Evolutionary conservation across 2,888 invertebrate species (phyloP).

Genomic region (Drosophila kambysellisi): DNA sequence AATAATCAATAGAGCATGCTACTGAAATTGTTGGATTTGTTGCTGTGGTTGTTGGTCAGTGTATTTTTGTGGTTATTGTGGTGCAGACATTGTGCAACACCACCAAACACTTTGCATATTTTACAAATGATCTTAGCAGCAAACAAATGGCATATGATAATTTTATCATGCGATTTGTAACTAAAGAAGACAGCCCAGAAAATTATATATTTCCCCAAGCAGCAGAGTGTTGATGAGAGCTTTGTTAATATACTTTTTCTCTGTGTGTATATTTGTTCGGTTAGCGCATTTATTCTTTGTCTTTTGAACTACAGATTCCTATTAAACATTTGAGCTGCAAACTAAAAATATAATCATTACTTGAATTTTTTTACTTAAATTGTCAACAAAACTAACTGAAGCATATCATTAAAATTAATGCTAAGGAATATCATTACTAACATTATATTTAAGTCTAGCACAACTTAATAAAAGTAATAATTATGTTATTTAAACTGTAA

Average conservation of each 20-base stretch:
- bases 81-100: conserved; percentile 39
- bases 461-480: too few species aligned
- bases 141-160: background rate
- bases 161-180: background rate
- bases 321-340: conserved; percentile 3
- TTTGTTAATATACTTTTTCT: background rate
- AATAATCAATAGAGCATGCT: conserved; percentile 54
- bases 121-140: conserved; percentile 23
- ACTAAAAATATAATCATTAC: too few species aligned
- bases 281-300: background rate
- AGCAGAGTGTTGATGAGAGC: background rate
- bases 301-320: background rate
- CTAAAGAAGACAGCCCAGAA: background rate
- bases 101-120: conserved; percentile 40
- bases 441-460: background rate
- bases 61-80: conserved; percentile 20
- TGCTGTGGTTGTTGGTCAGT: conserved; percentile 23
- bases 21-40: conserved; percentile 8
- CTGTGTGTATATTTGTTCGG: background rate
- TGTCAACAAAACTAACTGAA: background rate
- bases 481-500: too few species aligned
- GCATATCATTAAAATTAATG: background rate
- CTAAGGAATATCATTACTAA: background rate
- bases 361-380: background rate
- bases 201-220: background rate